Evolutionary conservation across 2,797 vertebrate genomes (phyloP).

Genomic region (Aldrovandia affinis): DNA sequence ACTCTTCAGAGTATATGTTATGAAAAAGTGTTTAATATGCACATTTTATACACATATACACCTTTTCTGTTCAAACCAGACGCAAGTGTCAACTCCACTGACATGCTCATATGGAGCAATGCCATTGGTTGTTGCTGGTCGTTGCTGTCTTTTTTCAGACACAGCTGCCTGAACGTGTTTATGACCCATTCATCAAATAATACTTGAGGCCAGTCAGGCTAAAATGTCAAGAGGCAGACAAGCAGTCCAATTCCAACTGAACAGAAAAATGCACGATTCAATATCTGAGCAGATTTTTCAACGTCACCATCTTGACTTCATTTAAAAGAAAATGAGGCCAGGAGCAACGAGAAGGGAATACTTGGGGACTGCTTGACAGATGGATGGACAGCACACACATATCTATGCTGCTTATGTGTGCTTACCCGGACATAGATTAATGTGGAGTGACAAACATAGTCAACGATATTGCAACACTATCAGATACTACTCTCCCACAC

Average conservation of each 20-base stretch:
- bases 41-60: not conserved
- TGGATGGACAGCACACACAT: not conserved
- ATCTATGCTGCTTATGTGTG: not conserved
- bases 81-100: not conserved
- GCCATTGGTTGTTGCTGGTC: not conserved
- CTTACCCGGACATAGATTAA: not conserved
- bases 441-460: not conserved
- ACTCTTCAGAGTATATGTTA: no score
- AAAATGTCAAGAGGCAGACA: no score
- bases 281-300: not conserved
- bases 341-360: not conserved
- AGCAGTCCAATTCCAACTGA: not conserved
- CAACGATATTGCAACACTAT: not conserved
- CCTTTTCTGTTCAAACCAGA: not conserved
- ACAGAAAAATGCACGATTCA: not conserved
- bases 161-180: not conserved
- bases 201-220: not conserved
- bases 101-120: not conserved
- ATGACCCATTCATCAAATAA: not conserved
- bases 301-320: not conserved
- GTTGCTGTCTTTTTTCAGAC: not conserved
- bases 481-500: not conserved
- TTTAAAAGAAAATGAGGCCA: not conserved
- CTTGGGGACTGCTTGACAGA: not conserved
- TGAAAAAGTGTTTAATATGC: no score